Percentiles rank a stretch among this genome's conserved stretches.
phyloP scores from a whole-genome alignment of 2,888 invertebrate species.

The Brassicogethes aeneus region DNA sequence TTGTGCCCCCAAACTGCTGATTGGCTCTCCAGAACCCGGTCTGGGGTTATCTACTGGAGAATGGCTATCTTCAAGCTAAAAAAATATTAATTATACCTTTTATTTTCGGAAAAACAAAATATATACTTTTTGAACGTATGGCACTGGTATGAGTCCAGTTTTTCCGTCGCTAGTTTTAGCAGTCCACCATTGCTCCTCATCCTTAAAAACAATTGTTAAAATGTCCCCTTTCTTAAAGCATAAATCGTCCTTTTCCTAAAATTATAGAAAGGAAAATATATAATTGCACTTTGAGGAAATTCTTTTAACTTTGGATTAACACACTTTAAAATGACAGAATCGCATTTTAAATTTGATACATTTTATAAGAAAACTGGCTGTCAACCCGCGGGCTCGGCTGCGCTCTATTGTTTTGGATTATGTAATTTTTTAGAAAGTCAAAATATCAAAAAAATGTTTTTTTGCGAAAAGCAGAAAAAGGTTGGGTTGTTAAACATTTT shows the following conservation, averaged over 20 bases:
- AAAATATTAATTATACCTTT: too few species aligned
- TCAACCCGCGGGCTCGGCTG: too few species aligned
- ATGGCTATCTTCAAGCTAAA: slow-evolving; percentile 41
- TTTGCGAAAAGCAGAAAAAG: too few species aligned
- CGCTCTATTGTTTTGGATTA: too few species aligned
- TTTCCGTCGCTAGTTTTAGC: slow-evolving; percentile 81
- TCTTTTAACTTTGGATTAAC: slow-evolving; percentile 2
- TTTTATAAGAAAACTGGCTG: too few species aligned
- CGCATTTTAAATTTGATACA: too few species aligned
- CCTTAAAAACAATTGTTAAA: slow-evolving; percentile 83
- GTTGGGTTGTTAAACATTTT: too few species aligned
- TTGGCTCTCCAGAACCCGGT: slow-evolving; percentile 36
- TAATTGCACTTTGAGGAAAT: slow-evolving; percentile 1
- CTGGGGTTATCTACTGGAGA: slow-evolving; percentile 35
- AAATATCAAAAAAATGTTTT: too few species aligned
- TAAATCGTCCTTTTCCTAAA: slow-evolving; percentile 87
- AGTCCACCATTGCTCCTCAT: slow-evolving; percentile 99
- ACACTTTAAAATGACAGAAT: too few species aligned
- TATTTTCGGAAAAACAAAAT: slow-evolving; percentile 8
- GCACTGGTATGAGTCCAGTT: slow-evolving; percentile 91
- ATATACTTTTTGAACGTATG: slow-evolving; percentile 78
- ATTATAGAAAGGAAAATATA: too few species aligned
- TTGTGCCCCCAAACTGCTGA: slow-evolving; percentile 28
- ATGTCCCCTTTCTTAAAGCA: slow-evolving; percentile 93
- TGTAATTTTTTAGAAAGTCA: too few species aligned